Conservation (phyloP, 2,113 vertebrate species). For the Aramus guarauna region DNA sequence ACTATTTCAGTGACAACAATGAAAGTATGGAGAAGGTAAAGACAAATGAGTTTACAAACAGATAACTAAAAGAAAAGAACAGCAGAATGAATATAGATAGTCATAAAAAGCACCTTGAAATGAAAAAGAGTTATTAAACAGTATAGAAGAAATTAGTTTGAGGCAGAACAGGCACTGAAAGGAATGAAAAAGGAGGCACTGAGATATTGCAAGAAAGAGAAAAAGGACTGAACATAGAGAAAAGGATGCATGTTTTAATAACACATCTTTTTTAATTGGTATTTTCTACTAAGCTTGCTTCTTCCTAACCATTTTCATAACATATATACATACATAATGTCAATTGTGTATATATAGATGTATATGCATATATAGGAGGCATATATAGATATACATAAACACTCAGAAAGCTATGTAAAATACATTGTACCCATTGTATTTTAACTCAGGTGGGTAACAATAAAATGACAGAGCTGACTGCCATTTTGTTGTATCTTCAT, state of each 20-base stretch:
- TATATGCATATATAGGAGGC: conserved; percentile 64
- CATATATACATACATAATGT: conserved; percentile 60
- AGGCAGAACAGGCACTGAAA: conserved; percentile 56
- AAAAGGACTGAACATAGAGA: conserved; percentile 20
- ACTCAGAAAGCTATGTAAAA: conserved; percentile 73
- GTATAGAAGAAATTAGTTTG: conserved; percentile 72
- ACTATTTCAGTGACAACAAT: neutral
- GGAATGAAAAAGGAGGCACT: conserved; percentile 53
- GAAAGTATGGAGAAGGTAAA: conserved; percentile 43
- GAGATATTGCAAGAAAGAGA: conserved; percentile 40
- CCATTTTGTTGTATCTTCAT: conserved; percentile 76
- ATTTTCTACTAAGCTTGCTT: conserved; percentile 54
- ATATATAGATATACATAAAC: conserved; percentile 75
- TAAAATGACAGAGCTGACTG: conserved; percentile 71
- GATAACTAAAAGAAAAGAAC: conserved; percentile 48
- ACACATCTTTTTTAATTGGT: neutral
- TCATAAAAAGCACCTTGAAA: conserved; percentile 46
- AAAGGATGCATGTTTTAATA: conserved; percentile 27
- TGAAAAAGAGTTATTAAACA: conserved; percentile 61
- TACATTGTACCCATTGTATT: conserved; percentile 74
- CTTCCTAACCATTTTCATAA: conserved; percentile 47
- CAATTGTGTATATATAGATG: conserved; percentile 70
- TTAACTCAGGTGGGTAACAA: conserved; percentile 73
- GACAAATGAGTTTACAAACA: conserved; percentile 49
- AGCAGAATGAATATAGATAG: conserved; percentile 40